Percentiles rank a stretch among this genome's conserved stretches.
Conservation (phyloP, 2,888 invertebrate genomes). For the Callimorpha dominula region DNA sequence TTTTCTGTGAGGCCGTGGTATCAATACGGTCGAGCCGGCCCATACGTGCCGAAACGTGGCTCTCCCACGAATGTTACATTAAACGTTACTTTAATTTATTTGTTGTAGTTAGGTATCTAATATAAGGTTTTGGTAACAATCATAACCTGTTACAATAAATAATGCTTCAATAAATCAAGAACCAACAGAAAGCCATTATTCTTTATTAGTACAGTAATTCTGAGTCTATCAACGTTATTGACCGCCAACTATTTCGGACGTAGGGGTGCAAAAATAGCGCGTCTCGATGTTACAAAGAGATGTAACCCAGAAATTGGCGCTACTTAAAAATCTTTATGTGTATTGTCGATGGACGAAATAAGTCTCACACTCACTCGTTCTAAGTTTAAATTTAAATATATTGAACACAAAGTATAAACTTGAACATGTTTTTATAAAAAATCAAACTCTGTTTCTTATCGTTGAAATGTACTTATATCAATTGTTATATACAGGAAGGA, state of each 20-base stretch:
- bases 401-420: too few species aligned
- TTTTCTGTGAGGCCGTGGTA: too few species aligned
- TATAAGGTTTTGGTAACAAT: slow-evolving; percentile 27
- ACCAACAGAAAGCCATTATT: background rate
- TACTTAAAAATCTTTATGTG: too few species aligned
- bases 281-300: background rate
- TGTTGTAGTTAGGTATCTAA: background rate
- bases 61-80: too few species aligned
- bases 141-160: slow-evolving; percentile 23
- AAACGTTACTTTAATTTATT: background rate
- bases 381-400: too few species aligned
- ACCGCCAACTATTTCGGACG: background rate
- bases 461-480: too few species aligned
- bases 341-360: too few species aligned
- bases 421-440: too few species aligned
- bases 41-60: too few species aligned
- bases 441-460: too few species aligned
- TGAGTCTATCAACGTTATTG: background rate
- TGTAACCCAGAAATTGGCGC: background rate
- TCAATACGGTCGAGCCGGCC: too few species aligned
- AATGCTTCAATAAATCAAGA: background rate
- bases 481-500: background rate
- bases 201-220: slow-evolving; percentile 14
- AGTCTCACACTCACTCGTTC: too few species aligned
- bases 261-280: background rate